Percentiles rank a stretch among this genome's conserved stretches.
Evolutionary conservation across 2,113 vertebrate species (phyloP).

Genomic region (Halcyon malimbica): DNA sequence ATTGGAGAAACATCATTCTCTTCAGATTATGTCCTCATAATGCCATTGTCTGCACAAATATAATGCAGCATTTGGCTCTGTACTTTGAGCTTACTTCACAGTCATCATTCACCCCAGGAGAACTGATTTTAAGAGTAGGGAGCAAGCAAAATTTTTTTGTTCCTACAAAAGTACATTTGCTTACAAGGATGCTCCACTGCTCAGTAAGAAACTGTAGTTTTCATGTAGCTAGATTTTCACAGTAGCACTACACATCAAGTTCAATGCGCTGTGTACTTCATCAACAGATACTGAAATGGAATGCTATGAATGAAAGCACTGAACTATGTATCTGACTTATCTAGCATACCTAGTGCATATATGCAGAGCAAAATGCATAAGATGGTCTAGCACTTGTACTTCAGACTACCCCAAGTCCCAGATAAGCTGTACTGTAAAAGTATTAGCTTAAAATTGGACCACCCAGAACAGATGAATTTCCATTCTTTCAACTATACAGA

Average conservation of each 20-base stretch:
- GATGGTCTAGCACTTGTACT: background rate
- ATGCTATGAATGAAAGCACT: background rate
- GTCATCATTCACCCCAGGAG: constrained; percentile 33
- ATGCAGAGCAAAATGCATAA: background rate
- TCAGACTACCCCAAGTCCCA: background rate
- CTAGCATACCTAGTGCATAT: background rate
- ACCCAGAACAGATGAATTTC: background rate
- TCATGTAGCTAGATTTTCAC: background rate
- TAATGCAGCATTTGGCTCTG: constrained; percentile 53
- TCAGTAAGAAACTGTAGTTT: background rate
- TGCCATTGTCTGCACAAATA: constrained; percentile 51
- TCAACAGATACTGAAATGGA: background rate
- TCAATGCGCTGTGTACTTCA: background rate
- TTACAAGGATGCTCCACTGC: background rate
- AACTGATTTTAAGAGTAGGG: background rate
- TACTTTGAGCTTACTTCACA: constrained; percentile 55
- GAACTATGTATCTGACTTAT: background rate
- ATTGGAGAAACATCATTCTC: constrained; percentile 49
- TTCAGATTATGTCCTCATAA: constrained; percentile 50
- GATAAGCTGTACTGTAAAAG: background rate
- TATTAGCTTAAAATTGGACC: background rate
- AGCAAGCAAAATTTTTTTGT: constrained; percentile 1
- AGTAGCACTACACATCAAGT: background rate
- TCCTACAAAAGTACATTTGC: background rate
- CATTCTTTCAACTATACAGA: background rate